Base-by-base conservation (phyloP, 2,888 invertebrate species). In the Carabus problematicus region DNA sequence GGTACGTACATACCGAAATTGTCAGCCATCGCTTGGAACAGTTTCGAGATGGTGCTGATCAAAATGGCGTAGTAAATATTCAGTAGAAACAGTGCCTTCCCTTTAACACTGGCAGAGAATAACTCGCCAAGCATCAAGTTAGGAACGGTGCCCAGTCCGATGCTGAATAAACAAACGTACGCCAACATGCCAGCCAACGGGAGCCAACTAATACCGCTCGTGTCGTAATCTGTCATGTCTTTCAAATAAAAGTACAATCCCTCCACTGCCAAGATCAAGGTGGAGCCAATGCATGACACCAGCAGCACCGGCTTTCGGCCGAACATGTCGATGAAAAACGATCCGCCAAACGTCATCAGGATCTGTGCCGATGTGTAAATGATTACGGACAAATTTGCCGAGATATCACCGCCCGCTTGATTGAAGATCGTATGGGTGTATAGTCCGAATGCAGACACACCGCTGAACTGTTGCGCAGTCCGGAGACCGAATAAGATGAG, bases 381-480 rank as follows among this genome's bases (percentile, higher is more conserved):
- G 45, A 79, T 79, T 45, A 69, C 69, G n/a, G 78, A 77, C 6
- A 73, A 70, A 64, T 74, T 76, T 8, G 78, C 75, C 3, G 76
- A 75, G 1, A 80, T 70, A 56, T 75, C 72, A 8, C 77, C 77
- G 39, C 79, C 79, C 9, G 79, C 76, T 74, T 77, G 75, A 49
- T 75, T 73, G 64, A 81, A 81, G 59, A 81, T 77, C 42, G 74
- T 75, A 60, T 79, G 79, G 3, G 76, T 72, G 64, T 80, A 79
- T 18, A 76, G 67, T 4, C 73, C 73, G 55, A 79, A 75, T 1
- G 78, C 77, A 0, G 77, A 72, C 1, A 74, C 71, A 8, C 80
- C 80, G 41, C 75, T 75, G 56, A 76, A 76, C 70, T 79, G 79
- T 64, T 79, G 79, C n/a, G 75, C 73, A 29, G 75, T 70, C 60